phyloP scores from a whole-genome alignment of 2,888 invertebrate genomes.

The Tuberolachnus salignus region DNA sequence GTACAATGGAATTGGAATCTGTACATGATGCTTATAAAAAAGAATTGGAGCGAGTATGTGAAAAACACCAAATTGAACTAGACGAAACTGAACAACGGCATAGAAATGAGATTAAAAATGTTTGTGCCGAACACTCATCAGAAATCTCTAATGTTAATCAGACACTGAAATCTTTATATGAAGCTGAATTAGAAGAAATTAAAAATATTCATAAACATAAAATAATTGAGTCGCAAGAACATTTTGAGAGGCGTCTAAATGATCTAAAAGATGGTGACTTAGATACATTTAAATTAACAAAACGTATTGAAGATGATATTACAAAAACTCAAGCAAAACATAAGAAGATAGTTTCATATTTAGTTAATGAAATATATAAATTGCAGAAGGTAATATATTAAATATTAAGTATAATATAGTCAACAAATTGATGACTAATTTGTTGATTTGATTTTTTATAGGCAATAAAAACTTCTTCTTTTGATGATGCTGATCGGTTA shows the following conservation, averaged over 20 bases:
- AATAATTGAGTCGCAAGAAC: conserved; percentile 34
- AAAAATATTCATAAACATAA: conserved; percentile 29
- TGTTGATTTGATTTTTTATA: background rate
- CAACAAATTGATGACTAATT: background rate
- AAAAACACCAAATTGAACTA: conserved; percentile 39
- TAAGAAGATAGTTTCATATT: conserved; percentile 51
- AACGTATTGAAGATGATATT: conserved; percentile 50
- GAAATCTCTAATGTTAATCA: conserved; percentile 28
- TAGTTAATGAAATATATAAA: conserved; percentile 50
- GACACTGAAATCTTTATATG: conserved; percentile 24
- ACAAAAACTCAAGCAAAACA: conserved; percentile 53
- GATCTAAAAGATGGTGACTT: conserved; percentile 37
- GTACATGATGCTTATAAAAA: conserved; percentile 34
- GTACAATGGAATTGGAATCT: conserved; percentile 30
- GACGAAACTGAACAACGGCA: conserved; percentile 25
- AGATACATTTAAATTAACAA: conserved; percentile 42
- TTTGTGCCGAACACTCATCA: conserved; percentile 10
- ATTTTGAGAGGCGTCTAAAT: conserved; percentile 31
- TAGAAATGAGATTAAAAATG: conserved; percentile 33
- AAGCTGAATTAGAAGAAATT: conserved; percentile 33
- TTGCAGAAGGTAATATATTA: conserved; percentile 31
- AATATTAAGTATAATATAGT: background rate
- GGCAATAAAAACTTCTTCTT: conserved; percentile 39
- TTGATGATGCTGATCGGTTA: conserved; percentile 38
- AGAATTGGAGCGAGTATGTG: conserved; percentile 29